Evolutionary conservation across 2,113 vertebrate species (phyloP).

Genomic region (Cyprinodon tularosa): DNA sequence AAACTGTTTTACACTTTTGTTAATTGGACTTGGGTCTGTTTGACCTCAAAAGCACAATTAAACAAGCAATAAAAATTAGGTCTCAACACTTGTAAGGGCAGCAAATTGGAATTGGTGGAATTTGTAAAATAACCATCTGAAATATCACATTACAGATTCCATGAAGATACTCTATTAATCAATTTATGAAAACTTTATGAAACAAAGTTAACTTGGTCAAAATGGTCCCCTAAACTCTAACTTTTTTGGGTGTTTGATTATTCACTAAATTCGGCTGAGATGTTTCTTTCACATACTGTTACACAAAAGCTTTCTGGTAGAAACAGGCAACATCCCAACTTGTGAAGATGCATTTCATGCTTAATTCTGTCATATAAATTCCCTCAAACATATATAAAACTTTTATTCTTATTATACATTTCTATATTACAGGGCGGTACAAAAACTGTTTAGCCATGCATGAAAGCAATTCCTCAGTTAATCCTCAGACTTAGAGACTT

Average conservation of each 20-base stretch:
- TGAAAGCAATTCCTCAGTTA: too few species aligned
- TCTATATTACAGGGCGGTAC: not conserved
- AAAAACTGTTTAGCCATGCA: not conserved
- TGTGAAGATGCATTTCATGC: not conserved
- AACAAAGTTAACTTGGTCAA: not conserved
- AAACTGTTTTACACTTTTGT: conserved; percentile 14
- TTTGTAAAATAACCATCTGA: not conserved
- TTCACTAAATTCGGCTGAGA: not conserved
- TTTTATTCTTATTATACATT: not conserved
- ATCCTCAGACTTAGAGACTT: too few species aligned
- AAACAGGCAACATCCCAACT: conserved; percentile 16
- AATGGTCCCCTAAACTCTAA: not conserved
- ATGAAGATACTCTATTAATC: not conserved
- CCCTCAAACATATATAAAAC: not conserved
- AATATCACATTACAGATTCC: not conserved
- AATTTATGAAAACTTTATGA: not conserved
- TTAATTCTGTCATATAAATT: too few species aligned
- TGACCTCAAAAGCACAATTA: conserved; percentile 22
- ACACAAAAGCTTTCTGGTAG: not conserved
- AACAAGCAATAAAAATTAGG: not conserved
- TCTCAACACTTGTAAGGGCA: not conserved
- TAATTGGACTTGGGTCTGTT: conserved; percentile 9
- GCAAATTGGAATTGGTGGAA: conserved; percentile 3
- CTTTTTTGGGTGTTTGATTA: not conserved
- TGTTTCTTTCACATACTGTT: too few species aligned